These are phyloP conservation scores for Sepiola atlantica DNA, from an alignment of 2,888 invertebrate species.

Conservation along the genomic window DNA sequence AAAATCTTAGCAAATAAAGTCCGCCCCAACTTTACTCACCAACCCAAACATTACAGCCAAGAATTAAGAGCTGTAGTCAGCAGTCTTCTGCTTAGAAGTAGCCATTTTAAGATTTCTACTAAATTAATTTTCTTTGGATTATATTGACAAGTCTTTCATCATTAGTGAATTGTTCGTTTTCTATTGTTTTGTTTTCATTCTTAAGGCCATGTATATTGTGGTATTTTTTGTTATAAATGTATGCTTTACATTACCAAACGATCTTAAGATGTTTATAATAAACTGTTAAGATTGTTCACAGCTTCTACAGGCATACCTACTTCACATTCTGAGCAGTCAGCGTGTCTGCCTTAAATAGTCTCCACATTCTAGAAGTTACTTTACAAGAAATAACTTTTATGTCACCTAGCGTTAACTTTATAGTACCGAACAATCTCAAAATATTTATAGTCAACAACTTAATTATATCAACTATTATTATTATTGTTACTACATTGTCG, in stretches of 20 bases:
- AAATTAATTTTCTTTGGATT: not conserved
- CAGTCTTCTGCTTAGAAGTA: not conserved
- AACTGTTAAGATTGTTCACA: no score
- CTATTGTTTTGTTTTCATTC: not conserved
- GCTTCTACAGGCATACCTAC: no score
- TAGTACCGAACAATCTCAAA: not conserved
- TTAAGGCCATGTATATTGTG: not conserved
- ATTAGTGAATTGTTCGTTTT: conserved; percentile 14
- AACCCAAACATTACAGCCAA: not conserved
- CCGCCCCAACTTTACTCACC: not conserved
- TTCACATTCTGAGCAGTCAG: no score
- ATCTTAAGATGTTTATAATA: no score
- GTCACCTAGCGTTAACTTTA: no score
- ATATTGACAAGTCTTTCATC: not conserved
- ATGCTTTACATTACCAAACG: no score
- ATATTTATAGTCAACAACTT: not conserved
- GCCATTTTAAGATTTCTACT: not conserved
- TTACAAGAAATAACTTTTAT: no score
- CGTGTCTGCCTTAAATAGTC: no score
- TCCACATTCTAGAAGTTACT: no score
- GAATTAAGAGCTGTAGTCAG: not conserved
- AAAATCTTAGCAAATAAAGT: not conserved
- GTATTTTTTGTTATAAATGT: not conserved
- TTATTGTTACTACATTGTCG: no score
- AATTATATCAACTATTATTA: not conserved